Evolutionary conservation across 2,888 invertebrate species (phyloP), one percentile per base, ranked within the genome.

Genomic region (Lottia scabra): DNA sequence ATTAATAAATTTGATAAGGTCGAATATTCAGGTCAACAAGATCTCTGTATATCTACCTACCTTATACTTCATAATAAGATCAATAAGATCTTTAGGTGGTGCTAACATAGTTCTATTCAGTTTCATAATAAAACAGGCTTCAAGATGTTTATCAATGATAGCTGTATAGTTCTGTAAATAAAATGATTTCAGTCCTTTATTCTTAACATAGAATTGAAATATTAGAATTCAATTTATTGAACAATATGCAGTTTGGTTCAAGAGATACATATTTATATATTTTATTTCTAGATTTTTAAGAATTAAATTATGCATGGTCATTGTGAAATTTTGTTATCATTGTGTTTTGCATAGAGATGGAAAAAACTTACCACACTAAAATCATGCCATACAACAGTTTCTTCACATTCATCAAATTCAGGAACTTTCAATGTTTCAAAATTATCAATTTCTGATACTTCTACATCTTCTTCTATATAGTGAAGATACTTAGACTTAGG

Each of bases 341-440:
- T n/a, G n/a, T n/a, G n/a, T 30, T 30, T 30, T 30, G 30, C 30
- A 30, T 30, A n/a, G n/a, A n/a, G n/a, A n/a, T n/a, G n/a, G n/a
- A n/a, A n/a, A n/a, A n/a, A 68, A 89, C 91, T 86, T 86, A 93
- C 93, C 81, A 93, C 92, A 80, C 93, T 93, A 89, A 98, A 98
- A 90, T 98, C 97, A 85, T 98, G 98, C 82, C 98, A 93, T 87
- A 97, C 97, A 77, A 95, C 93, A 70, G 96, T 95, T 65, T 92
- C 92, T 46, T 94, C 93, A 0, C 95, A 96, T 79, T 94, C 94
- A 76, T 93, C 93, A 86, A 95, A 95, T 56, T 78, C 73, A 13
- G 87, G 87, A 10, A 98, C 96, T 83, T 94, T 93, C 82, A 98
- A 95, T 89, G 94, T 94, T 88, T 97, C 95, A 87, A 94, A 94